Percentiles rank a stretch among this genome's conserved stretches.
phyloP scores from a whole-genome alignment of 2,113 vertebrate species.

The Tichodroma muraria region DNA sequence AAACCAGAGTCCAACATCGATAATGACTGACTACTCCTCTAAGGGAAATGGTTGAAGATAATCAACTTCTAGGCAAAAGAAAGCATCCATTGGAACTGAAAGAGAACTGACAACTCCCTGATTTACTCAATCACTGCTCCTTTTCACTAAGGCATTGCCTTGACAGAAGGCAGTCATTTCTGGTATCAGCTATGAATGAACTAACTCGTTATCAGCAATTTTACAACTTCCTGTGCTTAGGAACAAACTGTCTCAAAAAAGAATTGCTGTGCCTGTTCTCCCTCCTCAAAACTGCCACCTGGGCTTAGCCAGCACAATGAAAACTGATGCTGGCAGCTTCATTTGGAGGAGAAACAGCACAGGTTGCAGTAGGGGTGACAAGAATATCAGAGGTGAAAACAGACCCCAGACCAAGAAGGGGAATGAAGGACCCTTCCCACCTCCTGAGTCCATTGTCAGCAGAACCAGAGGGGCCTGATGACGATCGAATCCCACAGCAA shows the following conservation, averaged over 20 bases:
- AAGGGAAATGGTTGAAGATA: conserved; percentile 14
- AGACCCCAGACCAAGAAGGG: not conserved
- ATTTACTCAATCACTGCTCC: conserved; percentile 32
- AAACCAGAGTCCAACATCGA: not conserved
- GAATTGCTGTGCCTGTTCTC: not conserved
- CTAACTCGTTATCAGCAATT: conserved; percentile 44
- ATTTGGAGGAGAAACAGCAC: not conserved
- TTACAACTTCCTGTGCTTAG: conserved; percentile 55
- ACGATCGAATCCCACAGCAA: not conserved
- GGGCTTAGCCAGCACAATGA: not conserved
- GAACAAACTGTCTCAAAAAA: conserved; percentile 43
- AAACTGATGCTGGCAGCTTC: not conserved
- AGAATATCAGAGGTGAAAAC: not conserved
- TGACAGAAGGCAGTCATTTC: conserved; percentile 30
- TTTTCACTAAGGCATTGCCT: not conserved
- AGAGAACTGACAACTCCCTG: conserved; percentile 30
- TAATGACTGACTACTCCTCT: not conserved
- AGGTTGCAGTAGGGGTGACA: not conserved
- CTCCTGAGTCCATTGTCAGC: accelerated
- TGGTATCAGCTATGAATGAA: conserved; percentile 42
- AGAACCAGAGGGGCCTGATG: not conserved
- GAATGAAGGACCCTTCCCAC: not conserved
- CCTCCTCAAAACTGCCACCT: not conserved
- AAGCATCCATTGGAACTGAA: not conserved
- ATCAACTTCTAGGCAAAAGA: conserved; percentile 51